Percentiles rank a stretch among this genome's conserved stretches.
Evolutionary conservation across 2,888 invertebrate genomes (phyloP).

Genomic region (Heliconius hortense): DNA sequence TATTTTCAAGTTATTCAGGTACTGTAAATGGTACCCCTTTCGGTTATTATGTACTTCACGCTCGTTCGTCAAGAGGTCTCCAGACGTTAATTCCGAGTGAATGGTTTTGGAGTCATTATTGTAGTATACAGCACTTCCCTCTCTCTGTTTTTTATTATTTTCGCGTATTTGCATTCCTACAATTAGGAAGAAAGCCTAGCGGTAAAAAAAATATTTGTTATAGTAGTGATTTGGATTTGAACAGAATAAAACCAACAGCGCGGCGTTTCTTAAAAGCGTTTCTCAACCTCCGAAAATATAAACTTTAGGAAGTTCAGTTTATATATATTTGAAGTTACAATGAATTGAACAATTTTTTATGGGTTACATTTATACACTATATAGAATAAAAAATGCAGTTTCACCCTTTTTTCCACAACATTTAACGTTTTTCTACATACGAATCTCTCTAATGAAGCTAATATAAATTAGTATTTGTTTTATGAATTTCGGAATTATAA

Average conservation of each 20-base stretch:
- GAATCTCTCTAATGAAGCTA: too few relatives aligned
- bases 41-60: slow-evolving; percentile 2
- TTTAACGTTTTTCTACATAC: too few relatives aligned
- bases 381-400: neutral
- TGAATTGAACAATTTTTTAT: neutral
- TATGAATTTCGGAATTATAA: too few relatives aligned
- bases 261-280: neutral
- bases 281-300: neutral
- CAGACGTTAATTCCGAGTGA: neutral
- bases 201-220: neutral
- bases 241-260: neutral
- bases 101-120: neutral
- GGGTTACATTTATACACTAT: neutral
- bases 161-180: too few relatives aligned
- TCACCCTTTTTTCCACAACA: neutral
- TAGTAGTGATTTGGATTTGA: neutral
- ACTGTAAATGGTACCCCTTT: neutral
- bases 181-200: too few relatives aligned
- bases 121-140: neutral
- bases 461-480: too few relatives aligned
- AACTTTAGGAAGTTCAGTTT: neutral
- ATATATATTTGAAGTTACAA: neutral
- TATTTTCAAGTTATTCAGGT: neutral
- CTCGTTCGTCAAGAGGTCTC: neutral
- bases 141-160: too few relatives aligned